phyloP scores from a whole-genome alignment of 2,888 invertebrate genomes.

The Lissocephala sabroskyi region DNA sequence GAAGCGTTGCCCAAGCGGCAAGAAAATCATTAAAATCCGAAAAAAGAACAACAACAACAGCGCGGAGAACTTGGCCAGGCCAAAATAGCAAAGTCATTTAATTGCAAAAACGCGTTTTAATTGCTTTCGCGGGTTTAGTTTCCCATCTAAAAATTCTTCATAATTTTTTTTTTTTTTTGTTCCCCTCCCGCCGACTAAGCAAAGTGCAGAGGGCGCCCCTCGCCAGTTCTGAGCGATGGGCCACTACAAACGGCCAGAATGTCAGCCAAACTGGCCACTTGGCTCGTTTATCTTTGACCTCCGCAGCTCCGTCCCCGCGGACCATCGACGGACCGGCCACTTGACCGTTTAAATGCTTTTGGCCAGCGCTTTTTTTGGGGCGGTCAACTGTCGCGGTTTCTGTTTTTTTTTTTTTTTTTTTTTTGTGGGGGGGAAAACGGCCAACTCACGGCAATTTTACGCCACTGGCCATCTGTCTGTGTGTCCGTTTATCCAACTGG shows the following conservation, averaged over 20 bases:
- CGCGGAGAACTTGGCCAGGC: not conserved
- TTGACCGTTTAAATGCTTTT: constrained; percentile 6
- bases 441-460: constrained; percentile 33
- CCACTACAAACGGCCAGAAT: too few relatives aligned
- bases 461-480: constrained; percentile 12
- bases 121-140: constrained; percentile 41
- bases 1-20: too few relatives aligned
- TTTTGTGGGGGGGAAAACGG: too few relatives aligned
- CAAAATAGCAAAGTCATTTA: constrained; percentile 62
- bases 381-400: not conserved
- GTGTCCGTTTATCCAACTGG: constrained; percentile 22
- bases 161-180: too few relatives aligned
- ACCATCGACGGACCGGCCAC: not conserved
- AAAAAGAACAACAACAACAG: constrained; percentile 13
- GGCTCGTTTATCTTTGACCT: constrained; percentile 19
- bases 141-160: constrained; percentile 19
- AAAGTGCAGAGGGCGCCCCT: too few relatives aligned
- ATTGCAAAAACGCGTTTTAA: constrained; percentile 63
- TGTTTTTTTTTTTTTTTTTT: not conserved
- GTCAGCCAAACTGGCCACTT: constrained; percentile 18
- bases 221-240: too few relatives aligned
- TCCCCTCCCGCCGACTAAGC: too few relatives aligned
- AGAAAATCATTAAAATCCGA: not conserved
- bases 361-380: not conserved
- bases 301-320: not conserved